Evolutionary conservation across 2,797 vertebrate species (phyloP).

Genomic region (Hipposideros larvatus): DNA sequence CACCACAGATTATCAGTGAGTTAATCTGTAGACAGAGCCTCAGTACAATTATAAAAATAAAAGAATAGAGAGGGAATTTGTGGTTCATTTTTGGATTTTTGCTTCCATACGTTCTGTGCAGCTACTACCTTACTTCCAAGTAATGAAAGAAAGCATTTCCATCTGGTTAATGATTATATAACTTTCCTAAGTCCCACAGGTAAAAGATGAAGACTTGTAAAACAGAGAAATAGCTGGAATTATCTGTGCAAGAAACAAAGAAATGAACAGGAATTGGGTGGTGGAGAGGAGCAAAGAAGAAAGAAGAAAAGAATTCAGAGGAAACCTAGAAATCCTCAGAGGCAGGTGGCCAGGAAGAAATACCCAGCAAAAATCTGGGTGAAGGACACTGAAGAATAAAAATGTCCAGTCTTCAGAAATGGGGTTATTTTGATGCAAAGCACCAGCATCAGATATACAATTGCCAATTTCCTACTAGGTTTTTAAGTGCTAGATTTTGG

Average conservation of each 20-base stretch:
- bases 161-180: constrained; percentile 38
- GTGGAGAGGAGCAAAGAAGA: neutral
- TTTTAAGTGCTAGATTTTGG: neutral
- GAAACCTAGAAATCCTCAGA: neutral
- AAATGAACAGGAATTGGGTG: neutral
- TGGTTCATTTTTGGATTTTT: constrained; percentile 35
- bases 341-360: neutral
- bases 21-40: neutral
- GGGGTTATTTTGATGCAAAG: neutral
- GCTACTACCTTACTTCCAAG: constrained; percentile 65
- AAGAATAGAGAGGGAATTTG: constrained; percentile 55
- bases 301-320: neutral
- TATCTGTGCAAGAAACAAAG: neutral
- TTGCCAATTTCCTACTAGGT: neutral
- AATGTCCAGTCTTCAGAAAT: neutral
- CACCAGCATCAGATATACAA: neutral
- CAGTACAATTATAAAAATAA: constrained; percentile 36
- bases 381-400: neutral
- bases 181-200: neutral
- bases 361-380: neutral
- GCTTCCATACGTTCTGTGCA: constrained; percentile 41
- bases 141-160: constrained; percentile 62
- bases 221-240: neutral
- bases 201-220: neutral
- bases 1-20: neutral